phyloP scores from a whole-genome alignment of 2,888 invertebrate genomes.

The Caenorhabditis sp. region DNA sequence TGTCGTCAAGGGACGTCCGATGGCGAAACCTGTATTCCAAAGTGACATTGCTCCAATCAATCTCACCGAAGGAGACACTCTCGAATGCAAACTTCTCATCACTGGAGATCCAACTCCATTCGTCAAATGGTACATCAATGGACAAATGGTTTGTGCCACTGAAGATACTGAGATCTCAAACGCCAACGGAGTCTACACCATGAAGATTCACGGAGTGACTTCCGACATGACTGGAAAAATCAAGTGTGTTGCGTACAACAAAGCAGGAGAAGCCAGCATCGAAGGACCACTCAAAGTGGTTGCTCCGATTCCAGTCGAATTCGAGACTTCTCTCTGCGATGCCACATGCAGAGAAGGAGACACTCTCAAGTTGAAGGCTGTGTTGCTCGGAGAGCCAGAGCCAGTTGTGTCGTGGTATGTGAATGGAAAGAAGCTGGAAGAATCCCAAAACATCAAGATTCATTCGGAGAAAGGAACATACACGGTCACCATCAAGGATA shows the following conservation, averaged over 20 bases:
- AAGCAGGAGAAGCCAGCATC: conserved; percentile 84
- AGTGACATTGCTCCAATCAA: conserved; percentile 85
- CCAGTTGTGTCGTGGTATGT: conserved; percentile 81
- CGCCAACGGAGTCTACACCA: conserved; percentile 83
- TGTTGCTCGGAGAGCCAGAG: conserved; percentile 83
- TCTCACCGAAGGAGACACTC: conserved; percentile 91
- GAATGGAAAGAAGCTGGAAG: conserved; percentile 82
- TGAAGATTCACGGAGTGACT: conserved; percentile 84
- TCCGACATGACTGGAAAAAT: conserved; percentile 85
- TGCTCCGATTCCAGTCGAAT: conserved; percentile 83
- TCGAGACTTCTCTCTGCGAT: conserved; percentile 83
- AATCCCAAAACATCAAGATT: conserved; percentile 83
- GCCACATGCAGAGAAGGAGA: conserved; percentile 83
- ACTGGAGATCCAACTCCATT: conserved; percentile 94
- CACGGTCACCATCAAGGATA: conserved; percentile 83
- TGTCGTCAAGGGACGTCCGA: conserved; percentile 77
- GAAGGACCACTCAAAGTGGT: conserved; percentile 83
- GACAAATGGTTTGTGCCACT: conserved; percentile 80
- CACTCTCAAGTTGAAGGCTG: conserved; percentile 83
- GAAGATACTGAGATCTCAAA: conserved; percentile 81
- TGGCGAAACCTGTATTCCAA: conserved; percentile 82
- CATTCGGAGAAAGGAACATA: conserved; percentile 83
- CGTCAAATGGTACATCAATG: conserved; percentile 87
- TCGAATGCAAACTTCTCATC: conserved; percentile 91
- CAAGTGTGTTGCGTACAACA: conserved; percentile 85